Conservation (phyloP, 2,888 invertebrate species). For the Acleris emargana region DNA sequence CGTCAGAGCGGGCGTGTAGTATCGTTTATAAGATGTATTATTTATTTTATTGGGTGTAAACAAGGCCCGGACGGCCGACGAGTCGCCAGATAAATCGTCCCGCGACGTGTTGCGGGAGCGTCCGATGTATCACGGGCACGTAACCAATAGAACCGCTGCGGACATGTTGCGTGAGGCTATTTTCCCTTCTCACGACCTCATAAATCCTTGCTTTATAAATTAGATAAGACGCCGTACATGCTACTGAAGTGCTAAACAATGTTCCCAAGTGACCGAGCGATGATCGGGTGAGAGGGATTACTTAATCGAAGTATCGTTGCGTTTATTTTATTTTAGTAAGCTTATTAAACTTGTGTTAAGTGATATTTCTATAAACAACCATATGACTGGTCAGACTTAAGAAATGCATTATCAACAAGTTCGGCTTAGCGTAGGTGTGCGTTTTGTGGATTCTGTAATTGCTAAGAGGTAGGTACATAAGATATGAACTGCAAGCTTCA, state of each 20-base stretch:
- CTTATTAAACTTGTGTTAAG: too few relatives aligned
- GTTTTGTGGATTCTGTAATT: too few relatives aligned
- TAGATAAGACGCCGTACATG: conserved; percentile 59
- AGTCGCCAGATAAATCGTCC: conserved; percentile 62
- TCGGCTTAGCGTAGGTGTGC: too few relatives aligned
- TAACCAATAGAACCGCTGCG: conserved; percentile 66
- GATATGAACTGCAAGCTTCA: too few relatives aligned
- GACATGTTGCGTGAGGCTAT: conserved; percentile 71
- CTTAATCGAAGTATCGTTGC: too few relatives aligned
- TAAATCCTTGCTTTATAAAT: conserved; percentile 73
- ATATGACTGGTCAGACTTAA: too few relatives aligned
- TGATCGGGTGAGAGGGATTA: too few relatives aligned
- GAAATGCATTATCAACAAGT: too few relatives aligned
- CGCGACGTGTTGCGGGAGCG: conserved; percentile 62
- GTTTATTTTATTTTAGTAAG: too few relatives aligned
- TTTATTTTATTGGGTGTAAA: conserved; percentile 60
- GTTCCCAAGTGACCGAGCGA: conserved; percentile 26
- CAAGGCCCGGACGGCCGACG: conserved; percentile 51
- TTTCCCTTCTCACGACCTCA: conserved; percentile 62
- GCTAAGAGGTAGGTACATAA: too few relatives aligned
- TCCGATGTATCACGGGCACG: conserved; percentile 66
- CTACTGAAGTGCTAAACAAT: conserved; percentile 29
- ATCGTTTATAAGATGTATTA: conserved; percentile 36
- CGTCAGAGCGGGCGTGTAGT: not conserved
- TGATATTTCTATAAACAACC: too few relatives aligned